A percentile compares a stretch with the other conserved stretches of the same genome.
phyloP scores from a whole-genome alignment of 1,140 invertebrate species.

The Aphelinus certus region DNA sequence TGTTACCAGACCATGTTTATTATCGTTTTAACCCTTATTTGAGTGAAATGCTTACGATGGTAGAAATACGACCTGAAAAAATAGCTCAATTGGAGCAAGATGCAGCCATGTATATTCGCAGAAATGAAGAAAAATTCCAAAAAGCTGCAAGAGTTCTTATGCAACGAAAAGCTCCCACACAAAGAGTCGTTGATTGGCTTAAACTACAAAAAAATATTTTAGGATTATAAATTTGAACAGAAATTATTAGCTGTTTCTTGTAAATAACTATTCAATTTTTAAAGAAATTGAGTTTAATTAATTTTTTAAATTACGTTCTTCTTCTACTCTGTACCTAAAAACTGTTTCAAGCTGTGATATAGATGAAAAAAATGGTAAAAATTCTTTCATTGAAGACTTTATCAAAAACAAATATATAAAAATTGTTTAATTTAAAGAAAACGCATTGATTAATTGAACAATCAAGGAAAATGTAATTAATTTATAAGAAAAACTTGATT shows the following conservation, averaged over 20 bases:
- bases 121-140: constrained; percentile 81
- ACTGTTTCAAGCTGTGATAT: constrained; percentile 19
- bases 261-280: constrained; percentile 1
- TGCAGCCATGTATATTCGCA: constrained; percentile 78
- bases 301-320: constrained; percentile 1
- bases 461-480: too few species aligned
- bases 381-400: too few species aligned
- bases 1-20: constrained; percentile 82
- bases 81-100: constrained; percentile 72
- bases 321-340: constrained; percentile 14
- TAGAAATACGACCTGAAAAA: constrained; percentile 81
- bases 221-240: constrained; percentile 43
- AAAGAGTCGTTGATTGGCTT: constrained; percentile 66
- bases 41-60: constrained; percentile 82
- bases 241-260: constrained; percentile 5
- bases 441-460: too few species aligned
- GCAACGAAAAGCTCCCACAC: constrained; percentile 57
- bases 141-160: constrained; percentile 66
- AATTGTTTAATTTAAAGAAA: too few species aligned
- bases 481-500: too few species aligned
- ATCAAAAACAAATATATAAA: too few species aligned
- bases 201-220: constrained; percentile 54
- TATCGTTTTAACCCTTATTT: constrained; percentile 93
- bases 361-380: background rate
- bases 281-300: background rate